Percentiles rank a stretch among this genome's conserved stretches.
Conservation (phyloP, 2,888 invertebrate species). For the Scaptomyza tumidula region DNA sequence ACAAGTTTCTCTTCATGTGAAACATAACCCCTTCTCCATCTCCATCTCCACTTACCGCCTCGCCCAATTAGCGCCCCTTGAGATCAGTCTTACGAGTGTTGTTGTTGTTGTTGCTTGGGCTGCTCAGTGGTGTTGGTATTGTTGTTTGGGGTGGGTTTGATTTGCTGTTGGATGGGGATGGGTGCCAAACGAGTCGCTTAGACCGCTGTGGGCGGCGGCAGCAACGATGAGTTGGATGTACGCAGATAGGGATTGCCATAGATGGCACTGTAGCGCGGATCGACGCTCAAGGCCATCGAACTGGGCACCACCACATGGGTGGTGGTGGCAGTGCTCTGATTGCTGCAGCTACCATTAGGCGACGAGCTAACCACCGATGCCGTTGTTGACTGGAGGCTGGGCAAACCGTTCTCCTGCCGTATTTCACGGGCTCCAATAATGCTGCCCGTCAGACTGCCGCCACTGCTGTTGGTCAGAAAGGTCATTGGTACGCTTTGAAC, state of each 20-base stretch:
- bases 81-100: conserved; percentile 70
- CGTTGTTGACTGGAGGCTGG: conserved; percentile 83
- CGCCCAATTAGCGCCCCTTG: conserved; percentile 41
- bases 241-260: conserved; percentile 95
- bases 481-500: conserved; percentile 82
- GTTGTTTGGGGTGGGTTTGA: not conserved
- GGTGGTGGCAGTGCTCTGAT: conserved; percentile 83
- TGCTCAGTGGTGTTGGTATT: not conserved
- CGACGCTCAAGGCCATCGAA: conserved; percentile 86
- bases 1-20: not conserved
- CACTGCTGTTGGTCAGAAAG: conserved; percentile 79
- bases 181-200: conserved; percentile 50
- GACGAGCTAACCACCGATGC: conserved; percentile 84
- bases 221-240: conserved; percentile 86
- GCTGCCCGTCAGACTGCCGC: conserved; percentile 83
- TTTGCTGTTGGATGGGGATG: not conserved
- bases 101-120: conserved; percentile 11
- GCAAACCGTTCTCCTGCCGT: conserved; percentile 84
- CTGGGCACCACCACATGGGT: conserved; percentile 81
- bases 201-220: conserved; percentile 87
- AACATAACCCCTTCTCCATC: not conserved
- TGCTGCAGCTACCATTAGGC: conserved; percentile 84
- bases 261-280: conserved; percentile 94
- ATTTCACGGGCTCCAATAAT: conserved; percentile 83
- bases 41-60: not conserved